Conservation (phyloP, 2,888 invertebrate genomes). For the Drosophila atripex region DNA sequence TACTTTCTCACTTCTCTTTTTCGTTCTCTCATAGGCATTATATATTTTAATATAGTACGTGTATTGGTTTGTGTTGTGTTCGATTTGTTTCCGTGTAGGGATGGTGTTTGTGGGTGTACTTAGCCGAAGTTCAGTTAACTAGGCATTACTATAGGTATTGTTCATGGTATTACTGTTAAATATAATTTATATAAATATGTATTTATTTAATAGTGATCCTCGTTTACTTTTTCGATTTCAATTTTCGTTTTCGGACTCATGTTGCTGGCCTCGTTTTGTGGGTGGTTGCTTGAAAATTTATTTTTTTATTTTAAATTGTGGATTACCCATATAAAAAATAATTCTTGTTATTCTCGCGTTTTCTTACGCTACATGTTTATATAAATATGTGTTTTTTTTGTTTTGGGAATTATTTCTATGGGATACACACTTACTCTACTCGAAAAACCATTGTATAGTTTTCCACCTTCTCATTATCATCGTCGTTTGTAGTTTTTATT, state of each 20-base stretch:
- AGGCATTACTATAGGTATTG: slow-evolving; percentile 74
- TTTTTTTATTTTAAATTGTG: slow-evolving; percentile 59
- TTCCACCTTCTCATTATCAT: slow-evolving; percentile 36
- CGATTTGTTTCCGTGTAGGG: slow-evolving; percentile 22
- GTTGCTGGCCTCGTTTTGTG: slow-evolving; percentile 32
- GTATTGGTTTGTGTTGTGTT: slow-evolving; percentile 38
- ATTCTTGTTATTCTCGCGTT: slow-evolving; percentile 38
- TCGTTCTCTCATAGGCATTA: slow-evolving; percentile 58
- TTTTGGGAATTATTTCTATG: slow-evolving; percentile 34
- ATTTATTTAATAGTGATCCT: slow-evolving; percentile 46
- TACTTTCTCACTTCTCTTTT: slow-evolving; percentile 67
- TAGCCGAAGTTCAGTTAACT: slow-evolving; percentile 73
- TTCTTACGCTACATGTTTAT: slow-evolving; percentile 40
- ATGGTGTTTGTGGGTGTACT: slow-evolving; percentile 47
- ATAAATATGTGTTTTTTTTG: slow-evolving; percentile 25
- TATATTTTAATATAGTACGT: slow-evolving; percentile 38
- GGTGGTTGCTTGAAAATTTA: slow-evolving; percentile 47
- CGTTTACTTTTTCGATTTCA: slow-evolving; percentile 34
- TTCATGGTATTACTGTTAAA: slow-evolving; percentile 65
- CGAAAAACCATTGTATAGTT: slow-evolving; percentile 70
- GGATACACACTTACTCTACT: slow-evolving; percentile 54
- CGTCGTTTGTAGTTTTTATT: slow-evolving; percentile 36
- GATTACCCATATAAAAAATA: slow-evolving; percentile 72
- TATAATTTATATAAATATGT: slow-evolving; percentile 58
- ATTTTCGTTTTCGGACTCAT: slow-evolving; percentile 4